Evolutionary conservation across 2,113 vertebrate genomes (phyloP).

Genomic region (Xenopus tropicalis): DNA sequence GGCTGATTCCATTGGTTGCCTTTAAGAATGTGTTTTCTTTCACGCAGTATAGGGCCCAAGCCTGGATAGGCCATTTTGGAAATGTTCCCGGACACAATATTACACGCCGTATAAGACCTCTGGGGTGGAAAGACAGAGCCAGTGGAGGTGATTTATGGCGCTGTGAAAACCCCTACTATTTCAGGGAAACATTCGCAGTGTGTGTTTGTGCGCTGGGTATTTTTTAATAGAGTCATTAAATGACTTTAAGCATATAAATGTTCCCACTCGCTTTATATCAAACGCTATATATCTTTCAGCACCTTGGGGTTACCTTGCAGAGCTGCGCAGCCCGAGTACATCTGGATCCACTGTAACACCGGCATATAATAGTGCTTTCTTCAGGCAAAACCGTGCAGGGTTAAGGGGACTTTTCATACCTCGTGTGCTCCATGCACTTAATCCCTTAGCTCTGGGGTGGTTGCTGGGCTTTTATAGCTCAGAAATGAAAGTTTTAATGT

Average conservation of each 20-base stretch:
- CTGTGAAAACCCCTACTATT: slow-evolving; percentile 30
- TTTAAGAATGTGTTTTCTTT: too few relatives aligned
- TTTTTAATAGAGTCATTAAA: slow-evolving; percentile 35
- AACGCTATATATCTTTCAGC: slow-evolving; percentile 39
- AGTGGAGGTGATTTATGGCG: slow-evolving; percentile 23
- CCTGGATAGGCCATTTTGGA: too few relatives aligned
- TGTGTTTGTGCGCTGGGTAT: slow-evolving; percentile 13
- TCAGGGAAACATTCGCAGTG: slow-evolving; percentile 7
- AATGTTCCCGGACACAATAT: too few relatives aligned
- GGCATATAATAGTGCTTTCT: slow-evolving; percentile 27
- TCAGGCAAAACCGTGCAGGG: neutral
- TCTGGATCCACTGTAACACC: slow-evolving; percentile 18
- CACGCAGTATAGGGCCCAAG: too few relatives aligned
- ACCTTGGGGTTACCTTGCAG: slow-evolving; percentile 16
- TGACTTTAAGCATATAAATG: slow-evolving; percentile 34
- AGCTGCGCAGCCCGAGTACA: neutral
- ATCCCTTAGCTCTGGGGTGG: neutral
- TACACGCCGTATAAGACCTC: neutral
- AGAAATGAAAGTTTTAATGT: neutral
- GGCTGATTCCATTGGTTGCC: too few relatives aligned
- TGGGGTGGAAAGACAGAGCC: neutral
- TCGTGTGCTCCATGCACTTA: neutral
- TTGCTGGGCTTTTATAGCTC: neutral
- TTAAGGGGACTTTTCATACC: neutral
- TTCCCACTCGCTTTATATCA: slow-evolving; percentile 34